Evolutionary conservation across 1,140 invertebrate genomes (phyloP).

Genomic region (Xylocopa sonorina): DNA sequence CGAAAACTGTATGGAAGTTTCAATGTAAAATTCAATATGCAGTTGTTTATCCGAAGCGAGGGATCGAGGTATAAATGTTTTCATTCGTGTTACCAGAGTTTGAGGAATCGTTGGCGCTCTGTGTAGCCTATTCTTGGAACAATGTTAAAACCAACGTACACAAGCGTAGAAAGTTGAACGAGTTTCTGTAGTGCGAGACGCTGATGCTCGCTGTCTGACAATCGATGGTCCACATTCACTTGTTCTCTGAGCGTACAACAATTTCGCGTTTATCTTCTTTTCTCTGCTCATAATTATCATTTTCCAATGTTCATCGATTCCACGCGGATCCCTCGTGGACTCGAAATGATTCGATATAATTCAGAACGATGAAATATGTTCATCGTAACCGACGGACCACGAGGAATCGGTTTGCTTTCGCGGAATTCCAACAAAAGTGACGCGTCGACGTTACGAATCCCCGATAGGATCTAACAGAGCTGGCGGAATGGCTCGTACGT

Average conservation of each 20-base stretch:
- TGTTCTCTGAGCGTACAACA: not conserved
- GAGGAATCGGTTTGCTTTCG: too few relatives aligned
- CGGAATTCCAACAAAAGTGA: not conserved
- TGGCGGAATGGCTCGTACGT: not conserved
- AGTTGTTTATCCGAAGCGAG: too few relatives aligned
- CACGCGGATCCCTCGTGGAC: too few relatives aligned
- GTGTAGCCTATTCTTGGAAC: not conserved
- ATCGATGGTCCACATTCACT: not conserved
- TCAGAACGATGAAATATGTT: too few relatives aligned
- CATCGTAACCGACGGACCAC: too few relatives aligned
- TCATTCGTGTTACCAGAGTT: too few relatives aligned
- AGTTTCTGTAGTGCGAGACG: not conserved
- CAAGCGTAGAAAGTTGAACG: not conserved
- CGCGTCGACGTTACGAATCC: not conserved
- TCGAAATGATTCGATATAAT: not conserved
- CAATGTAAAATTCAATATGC: not conserved
- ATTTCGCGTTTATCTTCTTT: not conserved
- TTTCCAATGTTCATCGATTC: not conserved
- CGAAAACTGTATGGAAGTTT: not conserved
- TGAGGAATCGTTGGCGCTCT: not conserved
- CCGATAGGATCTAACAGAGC: constrained; percentile 14
- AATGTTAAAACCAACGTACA: too few relatives aligned
- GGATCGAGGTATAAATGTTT: not conserved
- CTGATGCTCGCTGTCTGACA: not conserved
- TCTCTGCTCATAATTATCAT: not conserved